phyloP scores from a whole-genome alignment of 2,113 vertebrate genomes.

The Colaptes auratus region DNA sequence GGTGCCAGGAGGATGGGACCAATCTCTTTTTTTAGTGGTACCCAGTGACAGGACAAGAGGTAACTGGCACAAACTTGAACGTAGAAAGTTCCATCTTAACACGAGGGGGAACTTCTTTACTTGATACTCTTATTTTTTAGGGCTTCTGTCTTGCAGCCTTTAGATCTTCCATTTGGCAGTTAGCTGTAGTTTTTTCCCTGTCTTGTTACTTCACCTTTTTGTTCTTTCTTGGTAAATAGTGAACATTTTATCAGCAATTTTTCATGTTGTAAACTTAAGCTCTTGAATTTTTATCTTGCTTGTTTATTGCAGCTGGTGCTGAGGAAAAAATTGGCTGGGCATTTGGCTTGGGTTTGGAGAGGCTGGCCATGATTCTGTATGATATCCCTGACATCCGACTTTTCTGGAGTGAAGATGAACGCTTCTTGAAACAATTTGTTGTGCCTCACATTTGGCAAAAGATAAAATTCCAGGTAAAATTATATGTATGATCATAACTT shows the following conservation, averaged over 20 bases:
- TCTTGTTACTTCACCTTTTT: background rate
- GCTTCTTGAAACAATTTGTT: constrained; percentile 88
- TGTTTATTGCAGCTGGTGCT: constrained; percentile 84
- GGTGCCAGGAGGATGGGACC: too few species aligned
- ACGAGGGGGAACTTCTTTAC: too few species aligned
- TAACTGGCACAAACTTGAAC: too few species aligned
- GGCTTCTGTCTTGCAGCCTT: background rate
- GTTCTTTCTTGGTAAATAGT: background rate
- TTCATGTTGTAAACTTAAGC: background rate
- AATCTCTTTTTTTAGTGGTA: too few species aligned
- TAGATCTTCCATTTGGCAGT: constrained; percentile 20
- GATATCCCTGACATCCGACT: constrained; percentile 92
- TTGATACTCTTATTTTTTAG: background rate
- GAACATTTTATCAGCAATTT: background rate
- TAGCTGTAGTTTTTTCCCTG: constrained; percentile 42
- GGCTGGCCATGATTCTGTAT: constrained; percentile 93
- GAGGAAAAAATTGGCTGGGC: constrained; percentile 90
- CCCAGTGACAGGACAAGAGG: too few species aligned
- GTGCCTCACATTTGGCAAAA: constrained; percentile 81
- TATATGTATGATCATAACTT: background rate
- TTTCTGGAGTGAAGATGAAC: constrained; percentile 93
- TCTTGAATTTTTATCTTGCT: constrained; percentile 12
- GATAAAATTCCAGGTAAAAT: constrained; percentile 87
- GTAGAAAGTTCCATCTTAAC: too few species aligned
- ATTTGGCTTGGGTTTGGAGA: constrained; percentile 92